phyloP scores from a whole-genome alignment of 2,113 vertebrate genomes.

The Heptranchias perlo region DNA sequence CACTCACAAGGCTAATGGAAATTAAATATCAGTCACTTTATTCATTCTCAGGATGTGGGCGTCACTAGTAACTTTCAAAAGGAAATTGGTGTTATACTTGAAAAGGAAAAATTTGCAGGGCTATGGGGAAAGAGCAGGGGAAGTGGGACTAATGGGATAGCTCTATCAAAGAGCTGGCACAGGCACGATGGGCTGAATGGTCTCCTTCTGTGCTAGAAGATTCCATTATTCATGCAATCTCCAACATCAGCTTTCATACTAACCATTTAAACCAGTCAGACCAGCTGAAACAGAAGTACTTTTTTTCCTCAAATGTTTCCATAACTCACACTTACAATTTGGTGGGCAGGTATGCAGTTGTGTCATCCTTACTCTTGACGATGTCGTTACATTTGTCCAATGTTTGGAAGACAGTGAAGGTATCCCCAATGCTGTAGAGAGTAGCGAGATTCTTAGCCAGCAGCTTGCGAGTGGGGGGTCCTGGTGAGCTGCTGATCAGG shows the following conservation, averaged over 20 bases:
- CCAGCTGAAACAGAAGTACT: not conserved
- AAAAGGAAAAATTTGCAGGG: not conserved
- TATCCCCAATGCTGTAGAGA: slow-evolving; percentile 95
- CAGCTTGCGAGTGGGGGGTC: slow-evolving; percentile 89
- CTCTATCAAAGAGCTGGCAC: not conserved
- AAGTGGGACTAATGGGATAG: no score
- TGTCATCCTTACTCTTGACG: slow-evolving; percentile 94
- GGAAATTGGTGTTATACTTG: not conserved
- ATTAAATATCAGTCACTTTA: not conserved
- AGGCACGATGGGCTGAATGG: not conserved
- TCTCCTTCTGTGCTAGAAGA: not conserved
- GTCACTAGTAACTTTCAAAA: not conserved
- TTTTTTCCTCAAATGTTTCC: not conserved
- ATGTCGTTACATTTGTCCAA: slow-evolving; percentile 98
- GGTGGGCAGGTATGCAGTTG: slow-evolving; percentile 83
- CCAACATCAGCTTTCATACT: not conserved
- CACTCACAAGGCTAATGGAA: not conserved
- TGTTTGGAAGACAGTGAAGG: slow-evolving; percentile 94
- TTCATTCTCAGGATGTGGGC: not conserved
- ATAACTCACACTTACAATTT: slow-evolving; percentile 78
- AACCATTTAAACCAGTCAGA: not conserved
- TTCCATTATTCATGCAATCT: not conserved
- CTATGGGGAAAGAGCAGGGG: not conserved
- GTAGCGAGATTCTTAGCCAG: slow-evolving; percentile 93
- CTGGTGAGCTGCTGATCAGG: slow-evolving; percentile 89